Evolutionary conservation across 2,797 vertebrate species (phyloP).

Genomic region (Aplochiton taeniatus): DNA sequence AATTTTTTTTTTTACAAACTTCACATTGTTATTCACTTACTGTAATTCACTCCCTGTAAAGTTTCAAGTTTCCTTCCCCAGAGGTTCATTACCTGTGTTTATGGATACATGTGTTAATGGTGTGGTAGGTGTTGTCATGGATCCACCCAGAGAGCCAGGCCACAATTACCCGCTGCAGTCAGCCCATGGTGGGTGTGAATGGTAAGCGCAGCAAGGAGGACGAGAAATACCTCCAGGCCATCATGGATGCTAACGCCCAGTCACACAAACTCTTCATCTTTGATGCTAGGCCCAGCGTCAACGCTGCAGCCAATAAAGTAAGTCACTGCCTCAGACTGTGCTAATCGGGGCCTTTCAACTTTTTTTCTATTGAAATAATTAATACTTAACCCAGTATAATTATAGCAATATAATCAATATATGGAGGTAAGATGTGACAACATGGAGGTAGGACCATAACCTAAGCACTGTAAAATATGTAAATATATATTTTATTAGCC

Average conservation of each 20-base stretch:
- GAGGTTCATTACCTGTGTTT: neutral
- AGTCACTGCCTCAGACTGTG: neutral
- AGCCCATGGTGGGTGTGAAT: slow-evolving; percentile 93
- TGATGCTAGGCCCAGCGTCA: slow-evolving; percentile 93
- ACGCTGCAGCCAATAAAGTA: slow-evolving; percentile 96
- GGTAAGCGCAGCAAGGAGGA: slow-evolving; percentile 95
- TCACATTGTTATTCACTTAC: no score
- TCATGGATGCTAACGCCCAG: slow-evolving; percentile 98
- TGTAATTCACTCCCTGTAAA: no score
- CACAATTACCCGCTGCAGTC: slow-evolving; percentile 91
- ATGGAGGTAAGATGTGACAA: no score
- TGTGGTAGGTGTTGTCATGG: slow-evolving; percentile 90
- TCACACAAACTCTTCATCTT: slow-evolving; percentile 99
- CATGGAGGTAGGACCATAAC: neutral
- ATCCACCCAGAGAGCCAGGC: slow-evolving; percentile 98
- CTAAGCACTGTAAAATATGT: neutral
- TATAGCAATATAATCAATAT: no score
- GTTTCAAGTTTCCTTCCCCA: no score
- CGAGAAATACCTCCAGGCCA: slow-evolving; percentile 93
- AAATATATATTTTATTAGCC: neutral
- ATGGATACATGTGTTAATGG: slow-evolving; percentile 3
- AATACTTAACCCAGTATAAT: no score
- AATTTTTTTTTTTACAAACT: no score
- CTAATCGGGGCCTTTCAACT: no score
- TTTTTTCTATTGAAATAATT: no score